Evolutionary conservation across 2,797 vertebrate species (phyloP).

Genomic region (Tympanoctomys barrerae): DNA sequence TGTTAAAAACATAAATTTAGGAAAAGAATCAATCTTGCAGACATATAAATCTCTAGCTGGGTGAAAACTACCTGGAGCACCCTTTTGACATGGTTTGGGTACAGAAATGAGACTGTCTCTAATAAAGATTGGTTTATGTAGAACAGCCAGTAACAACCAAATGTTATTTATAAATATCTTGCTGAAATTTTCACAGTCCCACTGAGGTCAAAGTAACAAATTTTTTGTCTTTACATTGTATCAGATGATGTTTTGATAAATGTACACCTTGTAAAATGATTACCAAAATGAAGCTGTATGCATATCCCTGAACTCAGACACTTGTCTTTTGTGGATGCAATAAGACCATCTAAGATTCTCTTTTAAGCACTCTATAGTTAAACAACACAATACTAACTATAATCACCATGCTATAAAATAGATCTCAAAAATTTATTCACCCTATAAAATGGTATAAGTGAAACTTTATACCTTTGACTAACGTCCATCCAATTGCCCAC

Average conservation of each 20-base stretch:
- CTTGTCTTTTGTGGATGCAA: background rate
- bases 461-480: background rate
- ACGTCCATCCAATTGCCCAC: background rate
- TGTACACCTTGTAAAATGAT: background rate
- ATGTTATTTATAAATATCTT: background rate
- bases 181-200: background rate
- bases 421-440: background rate
- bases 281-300: background rate
- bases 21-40: background rate
- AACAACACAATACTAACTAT: background rate
- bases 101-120: background rate
- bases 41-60: background rate
- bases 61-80: background rate
- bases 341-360: background rate
- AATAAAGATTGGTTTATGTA: constrained; percentile 5
- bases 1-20: background rate
- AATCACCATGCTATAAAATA: background rate
- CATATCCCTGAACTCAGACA: background rate
- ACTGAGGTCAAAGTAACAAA: background rate
- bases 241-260: background rate
- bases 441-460: background rate
- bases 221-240: background rate
- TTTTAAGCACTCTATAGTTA: background rate
- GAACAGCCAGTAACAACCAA: background rate
- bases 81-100: background rate